Evolutionary conservation across 2,888 invertebrate species (phyloP), one percentile per base, ranked within the genome.

Genomic region (Yponomeuta cagnagella): DNA sequence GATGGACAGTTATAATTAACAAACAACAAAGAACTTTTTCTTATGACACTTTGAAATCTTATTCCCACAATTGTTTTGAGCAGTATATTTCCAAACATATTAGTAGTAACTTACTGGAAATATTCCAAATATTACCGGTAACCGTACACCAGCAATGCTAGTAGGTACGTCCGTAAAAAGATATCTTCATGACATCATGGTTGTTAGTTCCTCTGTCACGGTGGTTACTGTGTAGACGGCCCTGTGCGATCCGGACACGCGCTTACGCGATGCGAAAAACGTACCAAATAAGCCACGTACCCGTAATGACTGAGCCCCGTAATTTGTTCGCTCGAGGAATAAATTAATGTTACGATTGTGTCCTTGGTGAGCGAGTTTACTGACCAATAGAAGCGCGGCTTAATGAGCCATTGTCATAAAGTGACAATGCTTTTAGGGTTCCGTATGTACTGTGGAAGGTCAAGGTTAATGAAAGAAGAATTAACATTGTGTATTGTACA

Each of bases 221-320:
- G 12, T 12, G 52, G 52, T 12, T 12, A 12, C 52, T 15, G 15
- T 58, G 52, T 58, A 15, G 15, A 58, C 52, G 52, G 52, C 12
- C 15, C 52, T 3, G 52, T 58, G 52, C 15, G 52, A 15, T 58
- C 79, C 74, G 15, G 69, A 77, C 76, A 79, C 65, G 77, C 52
- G 52, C 5, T 15, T 12, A 58, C 15, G 78, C 76, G 76, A 77
- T 78, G 77, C 76, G 81, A 83, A 81, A 81, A 84, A 84, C 80
- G 82, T 77, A 81, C 77, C 78, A 76, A 82, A 78, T 79, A 79
- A 81, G 78, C 75, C 75, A 74, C 74, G 76, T 74, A 77, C 74
- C 43, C 76, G 80, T 78, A 78, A 78, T 79, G 75, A 79, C 80
- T 82, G 82, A 83, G 82, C 81, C 82, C 75, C 76, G 78, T 82